phyloP scores from a whole-genome alignment of 2,113 vertebrate genomes.

The Terrapene triunguis region DNA sequence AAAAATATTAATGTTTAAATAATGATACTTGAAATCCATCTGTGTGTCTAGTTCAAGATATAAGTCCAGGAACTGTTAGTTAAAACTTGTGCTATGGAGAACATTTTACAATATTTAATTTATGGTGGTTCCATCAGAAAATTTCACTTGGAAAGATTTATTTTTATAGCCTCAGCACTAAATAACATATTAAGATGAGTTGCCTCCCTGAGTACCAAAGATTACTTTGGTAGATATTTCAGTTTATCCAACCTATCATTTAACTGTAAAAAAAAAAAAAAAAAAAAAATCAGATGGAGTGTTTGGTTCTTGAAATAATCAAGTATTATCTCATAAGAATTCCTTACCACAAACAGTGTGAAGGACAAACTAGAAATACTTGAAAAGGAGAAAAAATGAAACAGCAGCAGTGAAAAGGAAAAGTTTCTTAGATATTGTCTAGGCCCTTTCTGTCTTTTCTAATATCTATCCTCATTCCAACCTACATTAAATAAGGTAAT shows the following conservation, averaged over 20 bases:
- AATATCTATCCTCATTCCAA: background rate
- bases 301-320: background rate
- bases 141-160: background rate
- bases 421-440: slow-evolving; percentile 24
- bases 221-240: background rate
- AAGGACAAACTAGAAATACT: background rate
- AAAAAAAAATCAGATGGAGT: background rate
- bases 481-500: background rate
- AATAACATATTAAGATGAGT: background rate
- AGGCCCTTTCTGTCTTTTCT: background rate
- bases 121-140: background rate
- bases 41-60: background rate
- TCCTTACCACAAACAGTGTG: slow-evolving; percentile 35
- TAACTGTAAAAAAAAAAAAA: background rate
- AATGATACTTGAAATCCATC: background rate
- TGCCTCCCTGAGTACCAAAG: background rate
- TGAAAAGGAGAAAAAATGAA: background rate
- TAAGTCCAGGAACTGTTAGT: background rate
- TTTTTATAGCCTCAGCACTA: background rate
- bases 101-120: background rate
- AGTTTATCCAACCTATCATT: background rate
- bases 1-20: background rate
- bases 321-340: background rate
- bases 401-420: slow-evolving; percentile 32
- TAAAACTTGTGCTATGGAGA: background rate